Conservation (phyloP, 1,140 invertebrate genomes). For the Lethocerus indicus region DNA sequence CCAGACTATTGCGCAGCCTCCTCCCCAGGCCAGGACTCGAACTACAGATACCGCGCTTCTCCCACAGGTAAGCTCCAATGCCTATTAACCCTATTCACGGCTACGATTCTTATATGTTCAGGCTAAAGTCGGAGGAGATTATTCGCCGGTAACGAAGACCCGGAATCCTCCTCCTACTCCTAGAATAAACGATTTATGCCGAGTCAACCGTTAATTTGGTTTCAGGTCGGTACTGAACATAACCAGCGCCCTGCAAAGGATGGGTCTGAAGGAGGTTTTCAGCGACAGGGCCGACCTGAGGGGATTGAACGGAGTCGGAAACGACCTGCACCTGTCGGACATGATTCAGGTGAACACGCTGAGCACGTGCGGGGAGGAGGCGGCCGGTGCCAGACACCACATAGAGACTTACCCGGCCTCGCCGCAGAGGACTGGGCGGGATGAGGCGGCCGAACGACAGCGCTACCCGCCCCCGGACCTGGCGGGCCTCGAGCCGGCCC, state of each 20-base stretch:
- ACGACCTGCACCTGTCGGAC: constrained; percentile 58
- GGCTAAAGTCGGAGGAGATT: no score
- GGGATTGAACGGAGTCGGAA: constrained; percentile 54
- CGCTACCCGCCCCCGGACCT: background rate
- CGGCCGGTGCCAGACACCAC: constrained; percentile 51
- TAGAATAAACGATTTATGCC: no score
- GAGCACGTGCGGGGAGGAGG: constrained; percentile 57
- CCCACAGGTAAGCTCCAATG: no score
- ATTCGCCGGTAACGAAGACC: no score
- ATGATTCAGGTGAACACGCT: constrained; percentile 56
- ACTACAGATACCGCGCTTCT: constrained; percentile 63
- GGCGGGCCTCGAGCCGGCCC: constrained; percentile 31
- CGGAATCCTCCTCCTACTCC: no score
- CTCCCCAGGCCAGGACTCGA: constrained; percentile 54
- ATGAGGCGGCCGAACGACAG: background rate
- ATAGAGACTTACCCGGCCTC: constrained; percentile 59
- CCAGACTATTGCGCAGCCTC: constrained; percentile 47
- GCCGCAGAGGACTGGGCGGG: constrained; percentile 23
- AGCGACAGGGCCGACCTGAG: constrained; percentile 49
- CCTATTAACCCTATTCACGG: no score
- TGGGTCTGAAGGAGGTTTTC: constrained; percentile 66
- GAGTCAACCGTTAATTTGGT: no score
- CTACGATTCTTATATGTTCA: no score
- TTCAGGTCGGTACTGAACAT: constrained; percentile 62
- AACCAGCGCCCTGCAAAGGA: constrained; percentile 49